Evolutionary conservation across 1,140 invertebrate species (phyloP).

Genomic region (Euura saliciscinereae): DNA sequence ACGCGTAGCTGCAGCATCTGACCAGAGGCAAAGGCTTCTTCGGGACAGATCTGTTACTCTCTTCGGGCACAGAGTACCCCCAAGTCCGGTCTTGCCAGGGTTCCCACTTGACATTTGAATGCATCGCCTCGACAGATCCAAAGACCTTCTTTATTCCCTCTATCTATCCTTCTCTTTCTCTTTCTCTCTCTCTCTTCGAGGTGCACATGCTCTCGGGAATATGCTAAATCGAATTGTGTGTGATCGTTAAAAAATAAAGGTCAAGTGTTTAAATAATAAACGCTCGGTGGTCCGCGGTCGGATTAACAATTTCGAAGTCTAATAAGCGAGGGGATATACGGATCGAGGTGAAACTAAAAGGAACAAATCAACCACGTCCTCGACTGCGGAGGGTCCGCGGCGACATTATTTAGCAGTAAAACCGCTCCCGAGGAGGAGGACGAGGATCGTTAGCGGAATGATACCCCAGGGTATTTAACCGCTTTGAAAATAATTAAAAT

Average conservation of each 20-base stretch:
- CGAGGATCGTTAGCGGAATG: background rate
- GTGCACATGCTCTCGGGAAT: too few relatives aligned
- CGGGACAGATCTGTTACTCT: constrained; percentile 52
- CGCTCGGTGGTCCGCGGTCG: too few relatives aligned
- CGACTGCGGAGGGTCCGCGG: background rate
- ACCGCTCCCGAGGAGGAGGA: background rate
- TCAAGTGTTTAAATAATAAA: too few relatives aligned
- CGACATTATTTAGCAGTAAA: constrained; percentile 3
- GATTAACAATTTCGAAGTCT: too few relatives aligned
- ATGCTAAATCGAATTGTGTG: too few relatives aligned
- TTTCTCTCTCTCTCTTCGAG: constrained; percentile 22
- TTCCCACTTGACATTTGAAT: constrained; percentile 55
- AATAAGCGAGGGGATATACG: background rate
- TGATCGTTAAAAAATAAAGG: too few relatives aligned
- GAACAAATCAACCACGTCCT: background rate
- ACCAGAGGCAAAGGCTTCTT: constrained; percentile 19
- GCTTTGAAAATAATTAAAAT: background rate
- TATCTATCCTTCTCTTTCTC: constrained; percentile 15
- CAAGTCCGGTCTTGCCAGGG: constrained; percentile 36
- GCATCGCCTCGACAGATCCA: constrained; percentile 24
- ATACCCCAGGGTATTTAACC: background rate
- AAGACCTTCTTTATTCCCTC: constrained; percentile 16
- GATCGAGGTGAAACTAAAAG: background rate
- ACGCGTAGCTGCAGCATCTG: too few relatives aligned
- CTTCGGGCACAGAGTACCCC: constrained; percentile 26